Conservation (phyloP, 2,113 vertebrate species). For the Dasyprocta punctata region DNA sequence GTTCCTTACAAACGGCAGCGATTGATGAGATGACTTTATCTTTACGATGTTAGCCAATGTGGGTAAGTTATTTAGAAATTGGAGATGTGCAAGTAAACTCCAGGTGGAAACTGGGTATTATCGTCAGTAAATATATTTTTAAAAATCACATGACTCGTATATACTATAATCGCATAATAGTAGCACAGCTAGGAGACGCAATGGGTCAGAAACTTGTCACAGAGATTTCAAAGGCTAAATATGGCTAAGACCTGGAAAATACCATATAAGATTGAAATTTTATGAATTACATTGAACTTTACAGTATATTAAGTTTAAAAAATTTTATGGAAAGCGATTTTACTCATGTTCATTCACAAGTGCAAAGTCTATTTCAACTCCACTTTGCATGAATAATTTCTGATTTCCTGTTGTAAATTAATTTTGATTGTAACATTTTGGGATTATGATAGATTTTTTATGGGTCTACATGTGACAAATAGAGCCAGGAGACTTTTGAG, state of each 20-base stretch:
- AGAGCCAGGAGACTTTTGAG: background rate
- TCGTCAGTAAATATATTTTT: background rate
- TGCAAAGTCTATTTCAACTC: background rate
- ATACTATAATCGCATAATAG: background rate
- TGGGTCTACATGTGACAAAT: background rate
- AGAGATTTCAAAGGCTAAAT: slow-evolving; percentile 23
- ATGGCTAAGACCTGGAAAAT: background rate
- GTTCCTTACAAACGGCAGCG: background rate
- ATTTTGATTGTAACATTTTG: background rate
- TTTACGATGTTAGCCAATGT: background rate
- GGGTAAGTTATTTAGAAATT: background rate
- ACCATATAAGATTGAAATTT: background rate
- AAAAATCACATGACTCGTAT: background rate
- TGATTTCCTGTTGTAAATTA: background rate
- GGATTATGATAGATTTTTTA: background rate
- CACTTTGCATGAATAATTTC: slow-evolving; percentile 21
- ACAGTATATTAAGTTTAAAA: background rate
- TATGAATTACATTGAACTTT: background rate
- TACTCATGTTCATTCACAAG: slow-evolving; percentile 1
- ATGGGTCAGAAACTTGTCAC: background rate
- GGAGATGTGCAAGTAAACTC: background rate
- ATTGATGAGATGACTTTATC: background rate
- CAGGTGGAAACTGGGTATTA: background rate
- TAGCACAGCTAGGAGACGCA: background rate
- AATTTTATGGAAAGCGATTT: background rate